These are phyloP conservation scores for Corella eumyota DNA, from an alignment of 23 tunicate species.

Conservation along the genomic window DNA sequence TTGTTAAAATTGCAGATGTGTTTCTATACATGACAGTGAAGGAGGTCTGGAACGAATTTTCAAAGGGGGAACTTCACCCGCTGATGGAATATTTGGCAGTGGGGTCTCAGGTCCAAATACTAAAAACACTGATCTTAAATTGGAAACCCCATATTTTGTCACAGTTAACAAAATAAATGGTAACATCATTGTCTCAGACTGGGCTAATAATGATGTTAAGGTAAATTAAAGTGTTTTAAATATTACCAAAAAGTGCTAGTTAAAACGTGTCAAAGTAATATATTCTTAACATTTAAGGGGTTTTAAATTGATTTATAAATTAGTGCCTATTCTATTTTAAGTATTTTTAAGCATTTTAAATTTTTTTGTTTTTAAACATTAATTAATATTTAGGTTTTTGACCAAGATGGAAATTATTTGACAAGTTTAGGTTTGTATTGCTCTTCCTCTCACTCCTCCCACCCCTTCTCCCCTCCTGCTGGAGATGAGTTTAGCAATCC, in stretches of 20 bases:
- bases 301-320: no score
- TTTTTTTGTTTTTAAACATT: no score
- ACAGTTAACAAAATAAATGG: constrained; percentile 32
- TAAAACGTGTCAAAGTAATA: no score
- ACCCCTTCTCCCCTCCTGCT: constrained; percentile 14
- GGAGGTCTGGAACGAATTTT: constrained; percentile 33
- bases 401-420: constrained; percentile 20
- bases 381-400: constrained; percentile 39
- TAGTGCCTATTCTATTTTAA: no score
- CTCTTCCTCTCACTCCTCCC: background rate
- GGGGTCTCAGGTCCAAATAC: constrained; percentile 2
- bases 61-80: constrained; percentile 12
- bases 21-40: constrained; percentile 25
- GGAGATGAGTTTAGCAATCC: constrained; percentile 20
- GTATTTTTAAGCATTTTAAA: no score
- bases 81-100: background rate
- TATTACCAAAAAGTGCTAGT: no score
- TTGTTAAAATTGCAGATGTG: constrained; percentile 4
- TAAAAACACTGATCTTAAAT: background rate
- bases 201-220: constrained; percentile 48
- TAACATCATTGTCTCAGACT: constrained; percentile 44
- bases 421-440: constrained; percentile 21
- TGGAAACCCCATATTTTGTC: constrained; percentile 37
- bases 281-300: no score
- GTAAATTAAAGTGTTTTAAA: no score